These are phyloP conservation scores for Exocentrus adspersus DNA, from an alignment of 2,888 invertebrate genomes.

Conservation along the genomic window DNA sequence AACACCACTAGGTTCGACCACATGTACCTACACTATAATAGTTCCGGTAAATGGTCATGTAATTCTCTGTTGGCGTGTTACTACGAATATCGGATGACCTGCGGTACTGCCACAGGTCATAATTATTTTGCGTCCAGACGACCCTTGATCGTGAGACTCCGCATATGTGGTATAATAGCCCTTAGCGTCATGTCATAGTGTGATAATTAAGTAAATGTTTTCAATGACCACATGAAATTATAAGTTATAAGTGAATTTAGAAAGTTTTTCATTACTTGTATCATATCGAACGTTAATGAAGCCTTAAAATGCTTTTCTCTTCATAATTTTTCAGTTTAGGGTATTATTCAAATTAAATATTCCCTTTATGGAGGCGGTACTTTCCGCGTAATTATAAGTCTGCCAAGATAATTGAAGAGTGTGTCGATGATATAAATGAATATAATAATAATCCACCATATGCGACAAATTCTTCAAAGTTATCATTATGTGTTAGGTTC, in stretches of 20 bases:
- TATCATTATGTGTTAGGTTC: constrained; percentile 6
- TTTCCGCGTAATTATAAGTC: constrained; percentile 8
- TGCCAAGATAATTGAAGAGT: constrained; percentile 13
- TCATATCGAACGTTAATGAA: too few species aligned
- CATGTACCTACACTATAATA: neutral
- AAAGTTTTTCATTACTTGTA: neutral
- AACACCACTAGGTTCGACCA: neutral
- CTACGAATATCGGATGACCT: constrained; percentile 25
- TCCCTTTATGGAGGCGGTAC: constrained; percentile 11
- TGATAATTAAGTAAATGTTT: constrained; percentile 29
- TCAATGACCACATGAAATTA: neutral
- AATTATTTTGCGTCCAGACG: constrained; percentile 38
- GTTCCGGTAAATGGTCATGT: constrained; percentile 24
- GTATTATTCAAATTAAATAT: constrained; percentile 15
- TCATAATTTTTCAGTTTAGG: neutral
- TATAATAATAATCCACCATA: constrained; percentile 3
- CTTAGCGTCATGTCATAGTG: constrained; percentile 24
- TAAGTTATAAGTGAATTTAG: too few species aligned
- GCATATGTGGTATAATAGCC: constrained; percentile 33
- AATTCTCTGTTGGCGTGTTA: constrained; percentile 33
- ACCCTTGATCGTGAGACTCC: constrained; percentile 40
- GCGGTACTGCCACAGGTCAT: constrained; percentile 29
- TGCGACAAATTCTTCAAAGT: constrained; percentile 13
- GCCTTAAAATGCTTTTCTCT: neutral
- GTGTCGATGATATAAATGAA: constrained; percentile 13